Evolutionary conservation across 1,140 invertebrate genomes (phyloP).

Genomic region (Cecropterus lyciades): DNA sequence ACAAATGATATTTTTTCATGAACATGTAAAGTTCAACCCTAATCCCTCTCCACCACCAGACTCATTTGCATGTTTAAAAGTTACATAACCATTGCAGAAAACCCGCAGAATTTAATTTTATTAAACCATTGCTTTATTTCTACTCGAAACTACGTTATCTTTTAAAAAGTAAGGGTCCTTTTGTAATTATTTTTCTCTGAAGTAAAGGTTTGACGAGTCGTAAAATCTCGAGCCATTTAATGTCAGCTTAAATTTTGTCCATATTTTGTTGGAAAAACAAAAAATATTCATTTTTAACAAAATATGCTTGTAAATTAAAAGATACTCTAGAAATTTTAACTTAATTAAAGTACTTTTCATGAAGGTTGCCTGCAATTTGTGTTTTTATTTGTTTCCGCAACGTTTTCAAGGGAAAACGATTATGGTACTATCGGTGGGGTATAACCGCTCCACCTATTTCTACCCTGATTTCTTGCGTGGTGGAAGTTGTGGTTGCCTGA

Average conservation of each 20-base stretch:
- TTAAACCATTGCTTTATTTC: conserved; percentile 23
- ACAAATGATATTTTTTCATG: not conserved
- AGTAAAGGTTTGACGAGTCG: not conserved
- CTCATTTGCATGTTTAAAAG: conserved; percentile 31
- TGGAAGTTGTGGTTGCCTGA: too few species aligned
- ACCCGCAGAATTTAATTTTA: conserved; percentile 17
- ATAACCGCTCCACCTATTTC: too few species aligned
- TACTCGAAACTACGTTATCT: conserved; percentile 13
- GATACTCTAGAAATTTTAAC: too few species aligned
- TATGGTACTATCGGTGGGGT: too few species aligned
- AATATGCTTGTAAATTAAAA: too few species aligned
- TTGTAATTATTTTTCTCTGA: not conserved
- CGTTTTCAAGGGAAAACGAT: too few species aligned
- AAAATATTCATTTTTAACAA: too few species aligned
- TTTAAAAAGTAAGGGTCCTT: not conserved
- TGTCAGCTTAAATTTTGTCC: not conserved
- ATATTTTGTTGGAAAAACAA: too few species aligned
- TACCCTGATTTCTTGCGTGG: too few species aligned
- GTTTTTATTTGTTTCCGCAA: too few species aligned
- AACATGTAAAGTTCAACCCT: not conserved
- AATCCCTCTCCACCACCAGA: not conserved
- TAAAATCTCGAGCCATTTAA: not conserved
- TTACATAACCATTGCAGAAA: conserved; percentile 23
- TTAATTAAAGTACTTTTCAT: too few species aligned
- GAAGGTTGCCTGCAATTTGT: too few species aligned